phyloP scores from a whole-genome alignment of 2,113 vertebrate species.

The Tupaia tana region DNA sequence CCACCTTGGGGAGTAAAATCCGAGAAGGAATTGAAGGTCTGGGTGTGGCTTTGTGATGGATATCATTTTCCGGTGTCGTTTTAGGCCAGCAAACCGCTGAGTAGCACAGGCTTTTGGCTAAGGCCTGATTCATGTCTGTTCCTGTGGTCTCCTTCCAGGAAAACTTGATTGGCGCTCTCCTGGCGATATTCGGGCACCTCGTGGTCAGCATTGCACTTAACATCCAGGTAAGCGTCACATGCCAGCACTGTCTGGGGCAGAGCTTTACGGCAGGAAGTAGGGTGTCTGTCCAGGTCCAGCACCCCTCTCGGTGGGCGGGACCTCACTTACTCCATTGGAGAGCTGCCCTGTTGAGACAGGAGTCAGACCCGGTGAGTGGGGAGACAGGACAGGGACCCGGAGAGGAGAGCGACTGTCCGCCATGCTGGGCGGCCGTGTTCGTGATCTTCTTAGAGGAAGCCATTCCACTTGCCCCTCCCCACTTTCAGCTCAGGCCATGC shows the following conservation, averaged over 20 bases:
- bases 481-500: not conserved
- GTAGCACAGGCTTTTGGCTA: not conserved
- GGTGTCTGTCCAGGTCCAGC: not conserved
- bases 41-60: not conserved
- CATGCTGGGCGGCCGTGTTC: too few relatives aligned
- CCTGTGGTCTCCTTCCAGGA: slow-evolving; percentile 87
- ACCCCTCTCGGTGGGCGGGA: not conserved
- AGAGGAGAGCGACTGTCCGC: too few relatives aligned
- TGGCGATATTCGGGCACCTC: slow-evolving; percentile 97
- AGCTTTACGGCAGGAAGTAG: not conserved
- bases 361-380: too few relatives aligned
- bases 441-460: too few relatives aligned
- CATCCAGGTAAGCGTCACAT: slow-evolving; percentile 90
- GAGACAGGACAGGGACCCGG: too few relatives aligned
- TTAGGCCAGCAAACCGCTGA: not conserved
- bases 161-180: slow-evolving; percentile 96
- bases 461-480: fast-evolving
- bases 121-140: not conserved
- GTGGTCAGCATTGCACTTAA: slow-evolving; percentile 95
- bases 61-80: not conserved
- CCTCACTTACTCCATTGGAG: too few relatives aligned
- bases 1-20: not conserved
- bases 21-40: not conserved
- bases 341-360: too few relatives aligned
- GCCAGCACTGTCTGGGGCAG: not conserved